phyloP scores from a whole-genome alignment of 2,888 invertebrate genomes.

The Lycocerus yunnanus region DNA sequence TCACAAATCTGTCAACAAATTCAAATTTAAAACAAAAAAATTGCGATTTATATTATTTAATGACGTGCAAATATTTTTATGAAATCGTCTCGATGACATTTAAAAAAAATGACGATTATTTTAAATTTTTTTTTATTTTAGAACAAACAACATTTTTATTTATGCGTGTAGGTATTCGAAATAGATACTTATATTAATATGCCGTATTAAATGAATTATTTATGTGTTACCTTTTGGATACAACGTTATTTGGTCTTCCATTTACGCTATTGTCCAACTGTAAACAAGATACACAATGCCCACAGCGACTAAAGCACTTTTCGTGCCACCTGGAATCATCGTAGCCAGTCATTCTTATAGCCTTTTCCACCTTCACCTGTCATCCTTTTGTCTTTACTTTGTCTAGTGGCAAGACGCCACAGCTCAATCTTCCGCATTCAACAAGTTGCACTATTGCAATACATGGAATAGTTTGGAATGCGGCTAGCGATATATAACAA shows the following conservation, averaged over 20 bases:
- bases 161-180: neutral
- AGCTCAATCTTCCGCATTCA: slow-evolving; percentile 27
- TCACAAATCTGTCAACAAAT: slow-evolving; percentile 58
- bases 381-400: slow-evolving; percentile 26
- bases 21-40: neutral
- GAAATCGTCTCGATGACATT: neutral
- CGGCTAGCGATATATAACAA: slow-evolving; percentile 32
- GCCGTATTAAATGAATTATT: neutral
- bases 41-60: neutral
- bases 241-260: slow-evolving; percentile 40
- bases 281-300: slow-evolving; percentile 47
- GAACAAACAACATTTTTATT: neutral
- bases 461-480: slow-evolving; percentile 15
- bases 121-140: neutral
- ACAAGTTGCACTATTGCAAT: slow-evolving; percentile 24
- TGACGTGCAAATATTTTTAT: neutral
- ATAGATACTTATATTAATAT: neutral
- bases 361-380: slow-evolving; percentile 32
- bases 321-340: slow-evolving; percentile 53
- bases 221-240: slow-evolving; percentile 45
- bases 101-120: neutral
- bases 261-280: slow-evolving; percentile 39
- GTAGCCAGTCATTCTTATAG: slow-evolving; percentile 40
- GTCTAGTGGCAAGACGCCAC: slow-evolving; percentile 35
- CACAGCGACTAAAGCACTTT: slow-evolving; percentile 49